These are phyloP conservation scores for Drosophila setosimentum DNA, from an alignment of 2,888 invertebrate species.

Conservation along the genomic window DNA sequence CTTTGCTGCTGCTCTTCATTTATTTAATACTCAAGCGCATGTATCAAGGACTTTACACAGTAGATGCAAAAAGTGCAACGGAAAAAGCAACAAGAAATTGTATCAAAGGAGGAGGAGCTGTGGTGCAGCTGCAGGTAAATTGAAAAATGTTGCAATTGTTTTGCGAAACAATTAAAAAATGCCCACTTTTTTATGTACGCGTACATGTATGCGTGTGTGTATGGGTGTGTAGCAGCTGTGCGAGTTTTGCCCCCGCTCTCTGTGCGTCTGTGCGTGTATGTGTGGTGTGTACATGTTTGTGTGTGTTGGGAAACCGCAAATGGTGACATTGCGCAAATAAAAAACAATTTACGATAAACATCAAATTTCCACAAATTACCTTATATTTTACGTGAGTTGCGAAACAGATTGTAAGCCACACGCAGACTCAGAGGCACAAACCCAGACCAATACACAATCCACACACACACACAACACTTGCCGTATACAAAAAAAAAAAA, in stretches of 20 bases:
- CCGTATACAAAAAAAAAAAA: conserved; percentile 20
- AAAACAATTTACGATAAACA: conserved; percentile 85
- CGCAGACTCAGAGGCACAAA: conserved; percentile 49
- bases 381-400: conserved; percentile 85
- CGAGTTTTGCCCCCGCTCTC: neutral
- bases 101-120: conserved; percentile 2
- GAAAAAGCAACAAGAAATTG: neutral
- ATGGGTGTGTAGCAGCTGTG: conserved; percentile 23
- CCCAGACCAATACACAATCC: conserved; percentile 15
- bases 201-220: conserved; percentile 14
- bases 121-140: conserved; percentile 61
- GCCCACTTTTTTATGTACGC: conserved; percentile 5
- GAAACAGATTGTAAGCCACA: conserved; percentile 82
- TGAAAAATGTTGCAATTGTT: conserved; percentile 76
- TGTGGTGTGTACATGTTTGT: conserved; percentile 19
- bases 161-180: conserved; percentile 62
- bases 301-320: conserved; percentile 74
- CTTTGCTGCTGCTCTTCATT: neutral
- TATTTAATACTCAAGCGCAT: neutral
- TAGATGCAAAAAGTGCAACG: neutral
- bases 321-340: conserved; percentile 83
- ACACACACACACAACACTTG: conserved; percentile 17
- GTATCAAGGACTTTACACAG: neutral
- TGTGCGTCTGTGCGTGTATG: conserved; percentile 24
- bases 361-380: conserved; percentile 85